Conservation (phyloP, 23 tunicate genomes). For the Corella eumyota region DNA sequence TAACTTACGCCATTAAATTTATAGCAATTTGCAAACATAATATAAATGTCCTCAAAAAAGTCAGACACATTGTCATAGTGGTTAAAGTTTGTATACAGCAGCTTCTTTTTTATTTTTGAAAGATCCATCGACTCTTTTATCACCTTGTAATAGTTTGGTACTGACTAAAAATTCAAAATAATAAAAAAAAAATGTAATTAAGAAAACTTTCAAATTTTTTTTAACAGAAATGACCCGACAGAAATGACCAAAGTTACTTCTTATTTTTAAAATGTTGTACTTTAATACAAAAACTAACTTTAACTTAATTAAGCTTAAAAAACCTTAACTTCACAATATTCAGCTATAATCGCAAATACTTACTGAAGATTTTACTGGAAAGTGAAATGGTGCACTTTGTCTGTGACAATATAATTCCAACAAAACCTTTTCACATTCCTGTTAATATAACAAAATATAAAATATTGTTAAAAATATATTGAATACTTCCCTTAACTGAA, state of each 20-base stretch:
- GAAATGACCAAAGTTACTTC: no score
- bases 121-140: conserved; percentile 58
- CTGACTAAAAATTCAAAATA: no score
- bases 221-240: no score
- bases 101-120: conserved; percentile 32
- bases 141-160: conserved; percentile 45
- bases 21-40: conserved; percentile 52
- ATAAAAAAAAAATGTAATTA: no score
- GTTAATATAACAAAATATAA: not conserved
- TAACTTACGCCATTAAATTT: conserved; percentile 52
- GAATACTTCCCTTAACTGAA: no score
- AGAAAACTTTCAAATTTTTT: no score
- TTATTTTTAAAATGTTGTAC: no score
- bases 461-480: no score
- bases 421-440: conserved; percentile 40
- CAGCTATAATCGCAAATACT: not conserved
- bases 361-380: conserved; percentile 29
- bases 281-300: no score
- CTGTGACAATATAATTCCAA: conserved; percentile 30
- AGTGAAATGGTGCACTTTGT: conserved; percentile 29
- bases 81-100: conserved; percentile 5
- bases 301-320: no score
- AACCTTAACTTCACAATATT: not conserved
- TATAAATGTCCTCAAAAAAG: conserved; percentile 23
- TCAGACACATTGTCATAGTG: conserved; percentile 21